phyloP scores from a whole-genome alignment of 2,888 invertebrate genomes.

The Dromius quadrimaculatus region DNA sequence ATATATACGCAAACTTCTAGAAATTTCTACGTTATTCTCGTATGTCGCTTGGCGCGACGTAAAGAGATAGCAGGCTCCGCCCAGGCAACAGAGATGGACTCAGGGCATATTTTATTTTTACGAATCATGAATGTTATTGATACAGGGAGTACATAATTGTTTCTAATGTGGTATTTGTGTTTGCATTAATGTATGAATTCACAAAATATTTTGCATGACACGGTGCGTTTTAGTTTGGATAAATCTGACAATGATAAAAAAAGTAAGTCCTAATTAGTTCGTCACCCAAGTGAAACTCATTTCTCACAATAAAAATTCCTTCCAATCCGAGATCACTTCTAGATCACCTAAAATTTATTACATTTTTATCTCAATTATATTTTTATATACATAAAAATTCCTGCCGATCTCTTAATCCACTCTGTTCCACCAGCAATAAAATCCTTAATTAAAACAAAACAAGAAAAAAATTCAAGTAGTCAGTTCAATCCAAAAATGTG shows the following conservation, averaged over 20 bases:
- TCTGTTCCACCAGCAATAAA: slow-evolving; percentile 16
- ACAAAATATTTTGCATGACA: no score
- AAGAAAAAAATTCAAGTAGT: slow-evolving; percentile 40
- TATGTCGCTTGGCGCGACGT: no score
- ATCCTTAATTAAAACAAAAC: slow-evolving; percentile 33
- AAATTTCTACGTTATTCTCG: no score
- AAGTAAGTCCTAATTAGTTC: not conserved
- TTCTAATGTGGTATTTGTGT: no score
- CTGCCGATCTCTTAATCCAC: not conserved
- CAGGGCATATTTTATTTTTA: no score
- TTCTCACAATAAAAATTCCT: slow-evolving; percentile 31
- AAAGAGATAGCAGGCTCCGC: no score
- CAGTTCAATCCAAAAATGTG: slow-evolving; percentile 28
- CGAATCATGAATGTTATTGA: no score
- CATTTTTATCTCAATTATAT: slow-evolving; percentile 30
- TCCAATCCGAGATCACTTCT: slow-evolving; percentile 4
- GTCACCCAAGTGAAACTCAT: not conserved
- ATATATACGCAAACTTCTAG: no score
- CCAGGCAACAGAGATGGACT: no score
- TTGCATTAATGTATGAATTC: no score
- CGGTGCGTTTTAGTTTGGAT: no score
- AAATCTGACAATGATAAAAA: not conserved
- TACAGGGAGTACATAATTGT: no score
- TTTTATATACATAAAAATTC: slow-evolving; percentile 33
- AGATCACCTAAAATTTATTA: slow-evolving; percentile 25